Base-by-base conservation (phyloP, 2,888 invertebrate genomes). In the Ennomos erosarius region DNA sequence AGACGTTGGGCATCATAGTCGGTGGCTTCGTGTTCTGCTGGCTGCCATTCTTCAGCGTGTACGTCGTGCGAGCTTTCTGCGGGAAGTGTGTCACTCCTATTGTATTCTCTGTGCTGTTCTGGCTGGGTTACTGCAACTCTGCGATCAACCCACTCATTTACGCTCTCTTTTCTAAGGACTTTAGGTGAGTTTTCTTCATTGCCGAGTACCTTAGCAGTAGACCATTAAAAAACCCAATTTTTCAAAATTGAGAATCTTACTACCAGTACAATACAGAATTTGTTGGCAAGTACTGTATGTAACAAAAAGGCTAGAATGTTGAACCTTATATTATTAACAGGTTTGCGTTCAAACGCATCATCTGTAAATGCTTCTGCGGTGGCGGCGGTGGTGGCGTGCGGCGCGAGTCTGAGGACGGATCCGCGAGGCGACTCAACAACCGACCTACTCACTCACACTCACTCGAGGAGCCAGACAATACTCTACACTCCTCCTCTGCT, bases 41-140 rank as follows among this genome's bases (percentile, higher is more conserved):
- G 99, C 93, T 98, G 56, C 99, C 99, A 0, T 99, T 99, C 93
- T 98, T 99, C 92, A 98, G 98, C 45, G 97, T 98, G 91, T 99
- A 99, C 85, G 94, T 98, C 47, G 94, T 98, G 55, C 94, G 97
- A 10, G 98, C 98, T 0, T 98, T 97, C 83, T 98, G 97, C 81
- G 95, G 94, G 43, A 94, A 96, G 62, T 98, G 98, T 85, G 97
- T 98, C 39, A 95, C 96, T 65, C 95, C 96, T 0, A 92, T 97
- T 57, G 93, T 98, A 55, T 98, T 98, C 92, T 97, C 98, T 10
- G 94, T 99, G 34, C 94, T 98, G 13, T 99, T 99, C 90, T 99
- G 99, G 99, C 93, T 99, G 64, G 99, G 99, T 1, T 99, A 99
- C 90, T 98, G 98, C 90, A 99, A 99, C 87, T 98, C 98, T 0